A percentile compares a stretch with the other conserved stretches of the same genome.
phyloP scores from a whole-genome alignment of 2,797 vertebrate species.

The Sebastes trivittatus region DNA sequence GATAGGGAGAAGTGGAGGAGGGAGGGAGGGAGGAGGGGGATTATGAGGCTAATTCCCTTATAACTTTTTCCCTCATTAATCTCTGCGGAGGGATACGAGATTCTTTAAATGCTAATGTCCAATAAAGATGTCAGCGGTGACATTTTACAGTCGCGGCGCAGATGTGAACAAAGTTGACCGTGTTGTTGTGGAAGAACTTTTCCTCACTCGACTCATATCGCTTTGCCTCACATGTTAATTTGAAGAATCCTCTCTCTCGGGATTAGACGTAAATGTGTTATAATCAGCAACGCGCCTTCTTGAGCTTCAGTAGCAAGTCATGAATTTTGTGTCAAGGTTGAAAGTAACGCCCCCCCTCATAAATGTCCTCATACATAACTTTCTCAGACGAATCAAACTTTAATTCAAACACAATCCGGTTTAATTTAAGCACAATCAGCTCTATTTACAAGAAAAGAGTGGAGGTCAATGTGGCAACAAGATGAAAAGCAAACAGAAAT shows the following conservation, averaged over 20 bases:
- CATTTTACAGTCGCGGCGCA: slow-evolving; percentile 53
- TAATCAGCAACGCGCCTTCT: neutral
- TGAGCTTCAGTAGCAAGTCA: neutral
- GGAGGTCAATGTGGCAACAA: slow-evolving; percentile 33
- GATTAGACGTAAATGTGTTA: slow-evolving; percentile 23
- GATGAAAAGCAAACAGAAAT: slow-evolving; percentile 4
- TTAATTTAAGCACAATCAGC: slow-evolving; percentile 49
- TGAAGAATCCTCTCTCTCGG: slow-evolving; percentile 14
- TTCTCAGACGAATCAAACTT: slow-evolving; percentile 38
- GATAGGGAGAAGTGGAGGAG: slow-evolving; percentile 49
- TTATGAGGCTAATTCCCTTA: slow-evolving; percentile 62
- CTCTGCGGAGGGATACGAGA: slow-evolving; percentile 51
- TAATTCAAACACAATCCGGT: slow-evolving; percentile 49
- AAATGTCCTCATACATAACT: slow-evolving; percentile 20
- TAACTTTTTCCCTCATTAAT: slow-evolving; percentile 67
- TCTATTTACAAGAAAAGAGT: slow-evolving; percentile 53
- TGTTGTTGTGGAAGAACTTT: slow-evolving; percentile 40
- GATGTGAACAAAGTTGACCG: slow-evolving; percentile 34
- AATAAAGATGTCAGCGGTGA: slow-evolving; percentile 68
- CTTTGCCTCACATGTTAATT: slow-evolving; percentile 21
- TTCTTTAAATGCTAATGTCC: slow-evolving; percentile 66
- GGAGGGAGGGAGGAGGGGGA: neutral
- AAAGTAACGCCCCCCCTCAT: neutral
- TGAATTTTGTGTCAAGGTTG: slow-evolving; percentile 1
- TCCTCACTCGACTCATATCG: neutral